Evolutionary conservation across 2,888 invertebrate species (phyloP), one percentile per base, ranked within the genome.

Genomic region (Pristionchus arcanus): DNA sequence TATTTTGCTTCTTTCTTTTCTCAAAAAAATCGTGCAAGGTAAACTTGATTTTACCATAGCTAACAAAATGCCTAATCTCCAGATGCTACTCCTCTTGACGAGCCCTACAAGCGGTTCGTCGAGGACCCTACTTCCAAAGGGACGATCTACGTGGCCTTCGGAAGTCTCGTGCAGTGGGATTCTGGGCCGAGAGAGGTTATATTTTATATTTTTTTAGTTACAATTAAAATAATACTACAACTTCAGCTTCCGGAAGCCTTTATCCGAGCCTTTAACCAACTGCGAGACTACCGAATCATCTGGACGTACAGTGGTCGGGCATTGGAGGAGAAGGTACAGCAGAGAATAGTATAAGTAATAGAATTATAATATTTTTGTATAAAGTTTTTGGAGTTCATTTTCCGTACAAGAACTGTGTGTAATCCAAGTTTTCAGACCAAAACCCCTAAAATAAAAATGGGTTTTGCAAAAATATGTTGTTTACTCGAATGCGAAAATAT

Each of bases 141-240:
- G 86, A 93, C 93, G 2, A 93, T 93, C 25, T 92, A 93, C 86
- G 92, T 93, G 21, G 93, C 93, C 19, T 93, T 93, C 66, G 93
- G 93, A 0, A 92, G 92, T 15, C 91, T 92, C 84, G 91, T 92
- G 25, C 90, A 92, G 37, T 92, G 92, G 90, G 90, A 91, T 31
- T 88, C 90, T n/a, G 93, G 92, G 21, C 92, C 92, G 31, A 89
- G 84, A 15, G 91, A 92, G 63, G 91, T 59, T 59, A 7, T 53
- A 15, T 34, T 53, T 21, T 28, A 21, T 55, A 63, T 25, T 7
- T 63, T 21, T 63, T 19, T 1, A 63, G 4, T n/a, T 63, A 19
- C 13, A 42, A 4, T 63, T 63, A 63, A 63, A 63, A 4, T 21
- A 63, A n/a, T 1, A n/a, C 4, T n/a, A 25, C 1, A 15, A 11